phyloP scores from a whole-genome alignment of 2,888 invertebrate genomes.

The Melieria crassipennis region DNA sequence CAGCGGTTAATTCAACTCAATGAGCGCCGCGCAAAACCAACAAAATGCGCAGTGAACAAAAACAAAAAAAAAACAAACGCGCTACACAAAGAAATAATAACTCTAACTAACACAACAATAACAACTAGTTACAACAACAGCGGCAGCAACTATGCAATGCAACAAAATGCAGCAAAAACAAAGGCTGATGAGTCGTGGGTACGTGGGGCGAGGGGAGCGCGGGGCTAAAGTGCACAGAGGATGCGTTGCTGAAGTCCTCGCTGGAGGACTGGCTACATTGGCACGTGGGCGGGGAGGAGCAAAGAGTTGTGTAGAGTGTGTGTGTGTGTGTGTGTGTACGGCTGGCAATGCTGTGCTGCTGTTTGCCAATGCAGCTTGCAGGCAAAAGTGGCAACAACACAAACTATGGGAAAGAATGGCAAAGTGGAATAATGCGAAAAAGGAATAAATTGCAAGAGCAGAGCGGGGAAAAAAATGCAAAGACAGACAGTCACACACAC shows the following conservation, averaged over 20 bases:
- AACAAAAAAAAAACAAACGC: conserved; percentile 15
- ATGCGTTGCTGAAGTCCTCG: conserved; percentile 1
- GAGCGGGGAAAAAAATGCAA: too few species aligned
- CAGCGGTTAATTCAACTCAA: conserved; percentile 13
- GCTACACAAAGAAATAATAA: conserved; percentile 17
- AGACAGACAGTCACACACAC: too few species aligned
- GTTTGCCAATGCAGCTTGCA: neutral
- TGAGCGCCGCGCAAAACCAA: conserved; percentile 11
- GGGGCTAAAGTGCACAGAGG: neutral
- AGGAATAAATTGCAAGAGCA: too few species aligned
- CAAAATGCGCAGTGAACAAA: conserved; percentile 40
- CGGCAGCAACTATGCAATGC: conserved; percentile 47
- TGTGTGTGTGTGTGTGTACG: neutral
- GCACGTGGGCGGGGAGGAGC: neutral
- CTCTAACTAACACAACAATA: too few species aligned
- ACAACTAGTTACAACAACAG: neutral
- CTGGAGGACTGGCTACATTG: conserved; percentile 18
- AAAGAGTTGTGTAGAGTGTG: neutral
- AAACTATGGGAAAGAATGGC: neutral
- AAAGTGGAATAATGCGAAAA: too few species aligned
- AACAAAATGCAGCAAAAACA: conserved; percentile 11
- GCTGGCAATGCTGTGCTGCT: neutral
- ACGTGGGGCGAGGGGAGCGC: neutral
- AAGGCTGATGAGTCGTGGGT: neutral
- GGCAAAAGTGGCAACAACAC: neutral